Percentiles rank a stretch among this genome's conserved stretches.
phyloP scores from a whole-genome alignment of 2,888 invertebrate species.

The Tetramorium bicarinatum region DNA sequence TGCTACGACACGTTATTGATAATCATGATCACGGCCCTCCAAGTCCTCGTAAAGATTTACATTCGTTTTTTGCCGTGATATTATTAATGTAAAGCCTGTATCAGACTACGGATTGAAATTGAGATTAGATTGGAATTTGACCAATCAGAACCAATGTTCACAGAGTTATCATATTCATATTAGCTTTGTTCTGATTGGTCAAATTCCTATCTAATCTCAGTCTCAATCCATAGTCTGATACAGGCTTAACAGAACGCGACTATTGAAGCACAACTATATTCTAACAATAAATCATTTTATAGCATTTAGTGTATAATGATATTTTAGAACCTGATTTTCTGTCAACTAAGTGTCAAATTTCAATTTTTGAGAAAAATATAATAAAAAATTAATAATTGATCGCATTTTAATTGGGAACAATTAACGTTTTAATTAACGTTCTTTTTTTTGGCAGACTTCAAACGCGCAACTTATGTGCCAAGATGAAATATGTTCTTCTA shows the following conservation, averaged over 20 bases:
- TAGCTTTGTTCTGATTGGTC: too few relatives aligned
- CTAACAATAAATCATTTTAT: not conserved
- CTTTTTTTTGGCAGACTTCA: not conserved
- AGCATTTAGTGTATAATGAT: not conserved
- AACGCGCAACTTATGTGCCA: not conserved
- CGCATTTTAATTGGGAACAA: not conserved
- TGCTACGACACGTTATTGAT: not conserved
- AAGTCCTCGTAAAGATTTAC: not conserved
- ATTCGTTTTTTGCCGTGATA: not conserved
- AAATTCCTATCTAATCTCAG: too few relatives aligned
- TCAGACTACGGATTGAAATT: too few relatives aligned
- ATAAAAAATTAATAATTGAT: constrained; percentile 5
- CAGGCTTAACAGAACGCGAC: not conserved
- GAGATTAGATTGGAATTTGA: too few relatives aligned
- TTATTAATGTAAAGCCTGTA: not conserved
- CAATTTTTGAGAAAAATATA: not conserved
- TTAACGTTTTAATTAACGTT: not conserved
- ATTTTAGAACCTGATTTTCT: not conserved
- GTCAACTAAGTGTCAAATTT: not conserved
- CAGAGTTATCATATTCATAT: too few relatives aligned
- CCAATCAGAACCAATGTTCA: too few relatives aligned
- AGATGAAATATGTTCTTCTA: not conserved
- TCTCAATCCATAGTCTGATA: too few relatives aligned
- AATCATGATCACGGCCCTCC: not conserved
- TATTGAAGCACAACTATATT: not conserved